Conservation (phyloP, 2,797 vertebrate species). For the Lithobates sylvaticus region DNA sequence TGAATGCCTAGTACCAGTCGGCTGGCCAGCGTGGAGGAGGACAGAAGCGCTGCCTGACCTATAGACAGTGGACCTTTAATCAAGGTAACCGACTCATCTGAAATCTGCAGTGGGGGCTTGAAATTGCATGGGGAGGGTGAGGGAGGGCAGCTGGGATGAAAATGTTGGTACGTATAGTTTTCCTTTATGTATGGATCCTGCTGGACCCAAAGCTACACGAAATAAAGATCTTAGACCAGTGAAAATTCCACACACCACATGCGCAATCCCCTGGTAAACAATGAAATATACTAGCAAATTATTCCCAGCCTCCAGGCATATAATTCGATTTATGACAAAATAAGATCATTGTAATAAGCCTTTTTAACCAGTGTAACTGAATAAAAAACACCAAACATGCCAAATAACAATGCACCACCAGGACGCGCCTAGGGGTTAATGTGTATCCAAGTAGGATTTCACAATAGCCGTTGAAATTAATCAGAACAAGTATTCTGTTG, state of each 20-base stretch:
- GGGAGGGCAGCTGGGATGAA: not conserved
- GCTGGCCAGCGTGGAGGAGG: no score
- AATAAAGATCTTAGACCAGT: not conserved
- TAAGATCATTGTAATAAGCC: slow-evolving; percentile 39
- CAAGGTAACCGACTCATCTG: no score
- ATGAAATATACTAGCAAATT: slow-evolving; percentile 41
- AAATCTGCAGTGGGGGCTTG: no score
- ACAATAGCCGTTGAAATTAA: slow-evolving; percentile 47
- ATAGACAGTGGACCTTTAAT: no score
- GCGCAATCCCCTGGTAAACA: slow-evolving; percentile 21
- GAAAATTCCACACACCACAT: not conserved
- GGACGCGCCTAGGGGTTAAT: slow-evolving; percentile 37
- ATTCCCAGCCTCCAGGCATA: slow-evolving; percentile 18
- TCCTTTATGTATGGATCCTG: not conserved
- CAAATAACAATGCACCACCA: slow-evolving; percentile 1
- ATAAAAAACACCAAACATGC: slow-evolving; percentile 20
- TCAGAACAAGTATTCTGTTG: slow-evolving; percentile 44
- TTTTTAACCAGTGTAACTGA: slow-evolving; percentile 28
- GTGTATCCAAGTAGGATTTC: slow-evolving; percentile 24
- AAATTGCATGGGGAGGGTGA: no score
- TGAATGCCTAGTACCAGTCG: no score
- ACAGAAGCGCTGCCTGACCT: no score
- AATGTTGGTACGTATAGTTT: not conserved
- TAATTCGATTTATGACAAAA: slow-evolving; percentile 38
- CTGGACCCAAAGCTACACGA: not conserved